phyloP scores from a whole-genome alignment of 2,113 vertebrate species.

The Sorex fumeus region DNA sequence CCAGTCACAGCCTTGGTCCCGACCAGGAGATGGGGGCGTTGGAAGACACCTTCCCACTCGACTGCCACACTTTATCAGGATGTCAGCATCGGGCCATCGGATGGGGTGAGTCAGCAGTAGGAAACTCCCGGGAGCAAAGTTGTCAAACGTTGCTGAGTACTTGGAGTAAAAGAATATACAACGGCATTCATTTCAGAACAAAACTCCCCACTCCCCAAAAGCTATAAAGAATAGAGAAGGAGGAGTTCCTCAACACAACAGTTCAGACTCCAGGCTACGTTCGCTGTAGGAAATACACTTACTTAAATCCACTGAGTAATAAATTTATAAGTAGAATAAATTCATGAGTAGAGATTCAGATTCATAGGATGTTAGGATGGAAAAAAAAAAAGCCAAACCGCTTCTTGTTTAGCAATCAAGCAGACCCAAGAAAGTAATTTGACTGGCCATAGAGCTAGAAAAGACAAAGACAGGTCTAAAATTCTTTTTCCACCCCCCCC shows the following conservation, averaged over 20 bases:
- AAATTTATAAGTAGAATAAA: background rate
- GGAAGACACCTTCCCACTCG: conserved; percentile 77
- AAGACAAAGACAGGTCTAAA: background rate
- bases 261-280: background rate
- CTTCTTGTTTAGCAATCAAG: background rate
- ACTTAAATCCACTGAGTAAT: background rate
- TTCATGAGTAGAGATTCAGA: background rate
- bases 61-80: conserved; percentile 84
- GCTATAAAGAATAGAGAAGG: no score
- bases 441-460: background rate
- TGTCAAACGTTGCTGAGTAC: conserved; percentile 88
- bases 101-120: conserved; percentile 86
- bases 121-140: conserved; percentile 83
- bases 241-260: background rate
- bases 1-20: conserved; percentile 87
- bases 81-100: conserved; percentile 70
- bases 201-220: background rate
- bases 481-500: background rate
- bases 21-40: conserved; percentile 37
- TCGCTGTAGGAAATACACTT: background rate
- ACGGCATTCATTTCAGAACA: background rate
- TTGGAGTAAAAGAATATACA: conserved; percentile 69
- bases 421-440: background rate
- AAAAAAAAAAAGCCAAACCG: background rate
- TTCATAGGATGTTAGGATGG: background rate